These are phyloP conservation scores for Melanerpes aurifrons DNA, from an alignment of 2,113 vertebrate genomes.

Conservation along the genomic window DNA sequence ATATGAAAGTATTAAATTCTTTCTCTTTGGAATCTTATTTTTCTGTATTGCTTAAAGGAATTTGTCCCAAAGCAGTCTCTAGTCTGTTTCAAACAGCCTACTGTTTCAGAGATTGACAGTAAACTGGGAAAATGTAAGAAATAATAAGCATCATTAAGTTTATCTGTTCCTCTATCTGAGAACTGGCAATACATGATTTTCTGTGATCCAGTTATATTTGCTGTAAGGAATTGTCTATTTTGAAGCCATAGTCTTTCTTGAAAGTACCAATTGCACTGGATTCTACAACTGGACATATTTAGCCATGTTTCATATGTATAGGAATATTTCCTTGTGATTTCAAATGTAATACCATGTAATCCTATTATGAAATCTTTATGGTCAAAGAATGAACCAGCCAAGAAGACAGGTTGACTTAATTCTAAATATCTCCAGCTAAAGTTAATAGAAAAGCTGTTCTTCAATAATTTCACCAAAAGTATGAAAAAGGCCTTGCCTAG, in stretches of 20 bases:
- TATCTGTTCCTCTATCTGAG: not conserved
- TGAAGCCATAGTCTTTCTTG: not conserved
- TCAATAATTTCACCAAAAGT: not conserved
- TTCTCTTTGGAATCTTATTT: not conserved
- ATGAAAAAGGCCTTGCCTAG: slow-evolving; percentile 34
- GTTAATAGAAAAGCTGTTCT: not conserved
- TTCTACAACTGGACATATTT: not conserved
- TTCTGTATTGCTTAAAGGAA: not conserved
- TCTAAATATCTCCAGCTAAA: not conserved
- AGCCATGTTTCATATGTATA: not conserved
- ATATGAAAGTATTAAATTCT: not conserved
- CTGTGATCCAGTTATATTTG: not conserved
- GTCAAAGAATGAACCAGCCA: not conserved
- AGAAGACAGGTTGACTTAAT: not conserved
- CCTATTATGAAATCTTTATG: not conserved
- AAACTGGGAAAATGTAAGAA: not conserved
- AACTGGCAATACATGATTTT: not conserved
- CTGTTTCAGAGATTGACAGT: not conserved
- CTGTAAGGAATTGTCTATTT: not conserved
- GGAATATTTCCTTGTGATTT: not conserved
- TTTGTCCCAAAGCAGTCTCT: not conserved
- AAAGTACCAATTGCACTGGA: not conserved
- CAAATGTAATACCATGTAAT: not conserved
- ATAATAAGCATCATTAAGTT: not conserved
- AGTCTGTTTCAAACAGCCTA: not conserved